Evolutionary conservation across 2,797 vertebrate species (phyloP).

Genomic region (Hydrocynus forskahlii): DNA sequence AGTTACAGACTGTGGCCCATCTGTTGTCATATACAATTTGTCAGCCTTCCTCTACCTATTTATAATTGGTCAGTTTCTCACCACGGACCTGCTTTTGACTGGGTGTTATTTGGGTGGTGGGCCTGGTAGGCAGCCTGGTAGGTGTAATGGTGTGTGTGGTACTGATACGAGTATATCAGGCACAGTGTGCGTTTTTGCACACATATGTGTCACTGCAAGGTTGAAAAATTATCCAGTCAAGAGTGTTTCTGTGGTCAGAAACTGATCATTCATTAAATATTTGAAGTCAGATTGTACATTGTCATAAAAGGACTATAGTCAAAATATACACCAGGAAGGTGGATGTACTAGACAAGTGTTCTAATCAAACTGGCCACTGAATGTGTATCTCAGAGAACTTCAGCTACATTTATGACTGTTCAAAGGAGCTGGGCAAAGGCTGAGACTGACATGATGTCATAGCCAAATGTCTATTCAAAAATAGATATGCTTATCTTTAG

Average conservation of each 20-base stretch:
- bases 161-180: neutral
- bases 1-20: neutral
- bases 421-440: neutral
- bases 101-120: neutral
- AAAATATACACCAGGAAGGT: too few species aligned
- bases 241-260: too few species aligned
- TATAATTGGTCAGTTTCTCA: too few species aligned
- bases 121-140: neutral
- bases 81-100: too few species aligned
- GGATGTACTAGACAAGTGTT: too few species aligned
- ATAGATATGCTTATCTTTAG: slow-evolving; percentile 39
- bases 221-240: neutral
- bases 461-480: slow-evolving; percentile 20
- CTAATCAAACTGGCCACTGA: too few species aligned
- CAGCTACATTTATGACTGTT: slow-evolving; percentile 16
- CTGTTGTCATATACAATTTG: neutral
- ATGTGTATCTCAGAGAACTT: neutral
- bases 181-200: neutral
- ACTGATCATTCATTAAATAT: too few species aligned
- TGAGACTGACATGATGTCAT: slow-evolving; percentile 34
- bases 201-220: neutral
- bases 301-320: too few species aligned
- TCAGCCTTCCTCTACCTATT: too few species aligned
- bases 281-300: too few species aligned
- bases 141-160: neutral